Evolutionary conservation across 2,888 invertebrate genomes (phyloP).

Genomic region (Lasioglossum oenotherae): DNA sequence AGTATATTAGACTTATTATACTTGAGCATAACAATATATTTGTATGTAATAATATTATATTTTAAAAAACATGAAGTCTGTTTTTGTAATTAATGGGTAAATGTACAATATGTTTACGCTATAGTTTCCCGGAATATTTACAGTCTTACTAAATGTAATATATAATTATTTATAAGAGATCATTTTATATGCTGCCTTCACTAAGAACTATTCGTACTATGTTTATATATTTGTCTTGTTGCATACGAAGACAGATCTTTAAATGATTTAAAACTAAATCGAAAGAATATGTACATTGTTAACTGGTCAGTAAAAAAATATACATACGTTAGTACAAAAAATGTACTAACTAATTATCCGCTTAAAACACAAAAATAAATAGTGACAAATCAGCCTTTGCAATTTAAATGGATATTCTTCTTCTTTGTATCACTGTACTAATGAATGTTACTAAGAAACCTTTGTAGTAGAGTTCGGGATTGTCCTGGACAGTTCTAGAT

Average conservation of each 20-base stretch:
- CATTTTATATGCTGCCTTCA: conserved; percentile 21
- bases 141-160: conserved; percentile 20
- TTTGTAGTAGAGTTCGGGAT: background rate
- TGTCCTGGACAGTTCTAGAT: background rate
- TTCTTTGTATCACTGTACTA: background rate
- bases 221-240: background rate
- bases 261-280: conserved; percentile 22
- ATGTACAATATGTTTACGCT: background rate
- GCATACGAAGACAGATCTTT: conserved; percentile 38
- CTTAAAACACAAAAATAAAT: conserved; percentile 53
- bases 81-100: conserved; percentile 21
- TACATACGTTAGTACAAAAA: background rate
- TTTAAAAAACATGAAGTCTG: conserved; percentile 11
- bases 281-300: conserved; percentile 15
- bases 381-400: conserved; percentile 63
- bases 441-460: background rate
- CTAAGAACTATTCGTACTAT: conserved; percentile 14
- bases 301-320: background rate
- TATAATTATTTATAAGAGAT: conserved; percentile 20
- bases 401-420: conserved; percentile 8
- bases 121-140: conserved; percentile 21
- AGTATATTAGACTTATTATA: background rate
- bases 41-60: conserved; percentile 7
- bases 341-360: background rate
- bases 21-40: background rate